Percentiles rank a stretch among this genome's conserved stretches.
phyloP scores from a whole-genome alignment of 2,797 vertebrate genomes.

The Microchirus variegatus region DNA sequence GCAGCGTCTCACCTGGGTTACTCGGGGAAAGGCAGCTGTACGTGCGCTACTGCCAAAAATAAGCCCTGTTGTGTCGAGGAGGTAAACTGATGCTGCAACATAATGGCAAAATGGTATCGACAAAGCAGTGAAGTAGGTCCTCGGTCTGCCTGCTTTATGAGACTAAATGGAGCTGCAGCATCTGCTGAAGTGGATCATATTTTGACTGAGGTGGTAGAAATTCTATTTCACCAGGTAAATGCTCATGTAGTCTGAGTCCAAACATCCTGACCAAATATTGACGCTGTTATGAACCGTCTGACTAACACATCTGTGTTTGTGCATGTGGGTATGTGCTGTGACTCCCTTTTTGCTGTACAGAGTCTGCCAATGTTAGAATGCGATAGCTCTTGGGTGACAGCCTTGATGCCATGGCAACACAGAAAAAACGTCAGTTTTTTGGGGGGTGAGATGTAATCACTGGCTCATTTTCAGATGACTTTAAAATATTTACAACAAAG shows the following conservation, averaged over 20 bases:
- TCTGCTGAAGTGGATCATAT: conserved; percentile 60
- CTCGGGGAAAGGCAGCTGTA: conserved; percentile 28
- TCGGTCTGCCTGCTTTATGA: conserved; percentile 50
- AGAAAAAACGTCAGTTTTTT: conserved; percentile 66
- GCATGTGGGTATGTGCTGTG: conserved; percentile 56
- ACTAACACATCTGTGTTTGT: conserved; percentile 62
- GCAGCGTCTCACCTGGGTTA: conserved; percentile 45
- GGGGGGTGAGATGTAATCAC: conserved; percentile 65
- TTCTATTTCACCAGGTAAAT: conserved; percentile 51
- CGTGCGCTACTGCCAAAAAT: conserved; percentile 43
- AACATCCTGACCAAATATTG: conserved; percentile 65
- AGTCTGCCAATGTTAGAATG: conserved; percentile 66
- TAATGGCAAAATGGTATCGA: conserved; percentile 52
- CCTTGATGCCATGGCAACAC: conserved; percentile 78
- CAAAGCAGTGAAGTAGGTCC: conserved; percentile 57
- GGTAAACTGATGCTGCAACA: conserved; percentile 56
- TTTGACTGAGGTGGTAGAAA: conserved; percentile 46
- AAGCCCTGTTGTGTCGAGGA: conserved; percentile 51
- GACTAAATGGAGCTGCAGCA: conserved; percentile 58
- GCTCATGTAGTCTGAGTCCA: conserved; percentile 38
- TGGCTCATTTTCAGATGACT: conserved; percentile 64
- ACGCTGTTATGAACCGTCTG: conserved; percentile 35
- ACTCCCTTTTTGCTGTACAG: conserved; percentile 49
- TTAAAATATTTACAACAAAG: conserved; percentile 64
- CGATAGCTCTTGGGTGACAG: conserved; percentile 75